Conservation (phyloP, 2,888 invertebrate species). For the Caenorhabditis drosophilae region DNA sequence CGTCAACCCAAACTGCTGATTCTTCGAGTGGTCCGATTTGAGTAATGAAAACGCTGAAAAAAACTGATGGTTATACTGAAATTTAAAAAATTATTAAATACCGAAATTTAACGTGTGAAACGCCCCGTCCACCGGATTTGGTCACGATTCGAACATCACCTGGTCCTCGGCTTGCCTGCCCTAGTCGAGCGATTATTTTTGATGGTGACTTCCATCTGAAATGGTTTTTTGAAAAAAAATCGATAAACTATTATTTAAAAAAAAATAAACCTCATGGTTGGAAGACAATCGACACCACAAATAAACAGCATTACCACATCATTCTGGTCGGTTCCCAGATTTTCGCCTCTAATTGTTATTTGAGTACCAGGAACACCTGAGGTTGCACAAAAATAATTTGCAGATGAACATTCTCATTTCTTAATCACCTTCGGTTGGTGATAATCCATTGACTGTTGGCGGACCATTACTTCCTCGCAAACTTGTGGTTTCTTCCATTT, state of each 20-base stretch:
- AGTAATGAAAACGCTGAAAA: slow-evolving; percentile 50
- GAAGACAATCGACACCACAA: slow-evolving; percentile 90
- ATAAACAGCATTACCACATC: slow-evolving; percentile 84
- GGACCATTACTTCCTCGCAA: slow-evolving; percentile 15
- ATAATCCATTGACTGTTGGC: slow-evolving; percentile 84
- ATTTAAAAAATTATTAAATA: not conserved
- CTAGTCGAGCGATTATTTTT: slow-evolving; percentile 93
- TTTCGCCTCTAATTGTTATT: slow-evolving; percentile 80
- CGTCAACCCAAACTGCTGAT: slow-evolving; percentile 98
- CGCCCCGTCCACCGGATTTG: slow-evolving; percentile 83
- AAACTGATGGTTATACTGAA: no score
- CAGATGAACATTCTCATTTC: not conserved
- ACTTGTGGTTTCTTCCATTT: slow-evolving; percentile 19
- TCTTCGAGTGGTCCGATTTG: slow-evolving; percentile 83
- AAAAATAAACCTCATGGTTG: slow-evolving; percentile 77
- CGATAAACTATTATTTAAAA: not conserved
- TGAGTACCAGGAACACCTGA: slow-evolving; percentile 49
- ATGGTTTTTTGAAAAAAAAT: not conserved
- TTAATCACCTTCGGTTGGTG: slow-evolving; percentile 96
- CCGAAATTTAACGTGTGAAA: slow-evolving; percentile 79
- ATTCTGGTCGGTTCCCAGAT: slow-evolving; percentile 83
- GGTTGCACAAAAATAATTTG: slow-evolving; percentile 2
- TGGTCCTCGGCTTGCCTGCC: slow-evolving; percentile 82
- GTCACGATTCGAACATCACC: slow-evolving; percentile 85
- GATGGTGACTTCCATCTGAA: slow-evolving; percentile 93